These are phyloP conservation scores for Eremobia ochroleuca DNA, from an alignment of 2,888 invertebrate genomes.

Conservation along the genomic window DNA sequence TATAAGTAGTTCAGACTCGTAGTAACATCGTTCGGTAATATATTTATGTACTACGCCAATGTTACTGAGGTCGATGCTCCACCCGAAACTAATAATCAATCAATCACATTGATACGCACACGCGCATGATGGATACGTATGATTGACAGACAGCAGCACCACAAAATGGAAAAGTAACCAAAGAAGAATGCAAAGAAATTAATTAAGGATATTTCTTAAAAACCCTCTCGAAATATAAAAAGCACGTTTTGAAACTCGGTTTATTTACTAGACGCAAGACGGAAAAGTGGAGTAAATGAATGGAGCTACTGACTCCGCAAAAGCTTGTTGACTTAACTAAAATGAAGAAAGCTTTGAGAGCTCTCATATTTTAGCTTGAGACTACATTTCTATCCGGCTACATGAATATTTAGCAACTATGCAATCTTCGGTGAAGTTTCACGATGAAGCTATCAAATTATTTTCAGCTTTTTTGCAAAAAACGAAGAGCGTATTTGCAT, in stretches of 20 bases:
- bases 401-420: slow-evolving; percentile 61
- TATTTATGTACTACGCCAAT: slow-evolving; percentile 53
- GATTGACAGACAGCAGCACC: slow-evolving; percentile 65
- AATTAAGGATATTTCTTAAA: slow-evolving; percentile 24
- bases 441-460: slow-evolving; percentile 48
- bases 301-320: slow-evolving; percentile 34
- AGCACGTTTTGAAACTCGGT: slow-evolving; percentile 17
- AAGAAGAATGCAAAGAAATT: slow-evolving; percentile 24
- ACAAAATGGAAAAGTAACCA: slow-evolving; percentile 39
- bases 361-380: slow-evolving; percentile 50
- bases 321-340: slow-evolving; percentile 59
- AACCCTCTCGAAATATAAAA: slow-evolving; percentile 24
- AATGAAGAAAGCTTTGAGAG: slow-evolving; percentile 57
- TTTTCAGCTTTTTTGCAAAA: slow-evolving; percentile 31
- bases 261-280: slow-evolving; percentile 43
- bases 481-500: slow-evolving; percentile 30
- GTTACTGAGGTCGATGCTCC: slow-evolving; percentile 61
- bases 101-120: slow-evolving; percentile 57
- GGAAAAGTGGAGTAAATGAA: slow-evolving; percentile 46
- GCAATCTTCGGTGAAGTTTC: slow-evolving; percentile 54
- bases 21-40: slow-evolving; percentile 47
- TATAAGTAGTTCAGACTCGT: slow-evolving; percentile 42
- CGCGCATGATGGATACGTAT: slow-evolving; percentile 52
- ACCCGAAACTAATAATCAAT: slow-evolving; percentile 57
- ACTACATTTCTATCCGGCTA: slow-evolving; percentile 48